Evolutionary conservation across 2,113 vertebrate genomes (phyloP), one percentile per base, ranked within the genome.

Genomic region (Sturnus vulgaris): DNA sequence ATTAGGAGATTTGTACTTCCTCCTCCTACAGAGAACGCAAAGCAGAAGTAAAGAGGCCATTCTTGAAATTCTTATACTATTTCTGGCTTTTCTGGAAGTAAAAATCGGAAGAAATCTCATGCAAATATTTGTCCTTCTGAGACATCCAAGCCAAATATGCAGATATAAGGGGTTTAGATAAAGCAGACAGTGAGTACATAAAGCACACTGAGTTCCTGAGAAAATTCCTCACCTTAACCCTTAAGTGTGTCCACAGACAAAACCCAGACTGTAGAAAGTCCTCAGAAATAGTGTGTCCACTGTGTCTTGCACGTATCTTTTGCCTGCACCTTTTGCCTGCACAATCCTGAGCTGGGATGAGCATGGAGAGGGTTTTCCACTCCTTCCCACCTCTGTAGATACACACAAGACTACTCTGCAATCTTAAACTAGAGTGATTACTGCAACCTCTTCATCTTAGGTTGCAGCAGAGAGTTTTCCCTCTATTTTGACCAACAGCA

Each of bases 61-160:
- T 87, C 78, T 94, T 90, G 39, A 90, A 90, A 80, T 87, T 82
- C 33, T 89, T 81, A 28, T 20, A 72, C 61, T 91, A 84, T 95
- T 94, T 93, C 39, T 93, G 81, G 6, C 49, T 91, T 82, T 84
- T 95, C 73, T 95, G 89, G 78, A 95, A 91, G 70, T 61, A 93
- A 93, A 93, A 85, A 77, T 91, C 27, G 33, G 78, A 89, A 93
- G 70, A 96, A 80, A 80, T 90, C 47, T 94, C 55, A 70, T 70
- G 70, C 53, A 87, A 85, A 84, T 84, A 0, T 85, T 93, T 83
- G 22, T 93, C 35, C 46, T 94, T 75, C 33, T 85, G 66, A 73
- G 39, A 44, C 44, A 60, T 72, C 27, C 46, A 77, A 65, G 42
- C 3, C 15, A 73, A 82, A 79, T 69, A 27, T 72, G 53, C 61